Conservation (phyloP, 2,888 invertebrate species). For the Gisinianus flammeolus region DNA sequence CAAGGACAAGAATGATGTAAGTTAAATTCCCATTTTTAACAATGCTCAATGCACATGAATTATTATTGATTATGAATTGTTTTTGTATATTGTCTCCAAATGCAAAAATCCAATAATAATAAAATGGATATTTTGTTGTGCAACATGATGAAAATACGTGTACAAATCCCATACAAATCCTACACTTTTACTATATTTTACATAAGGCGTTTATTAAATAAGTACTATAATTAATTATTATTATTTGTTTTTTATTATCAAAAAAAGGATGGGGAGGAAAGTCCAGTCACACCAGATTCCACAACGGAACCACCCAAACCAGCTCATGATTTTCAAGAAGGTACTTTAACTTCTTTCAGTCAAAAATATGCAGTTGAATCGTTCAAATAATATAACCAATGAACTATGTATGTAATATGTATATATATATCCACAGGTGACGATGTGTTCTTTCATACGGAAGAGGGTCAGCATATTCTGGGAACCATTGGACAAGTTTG, state of each 20-base stretch:
- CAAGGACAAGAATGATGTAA: neutral
- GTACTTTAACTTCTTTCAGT: no score
- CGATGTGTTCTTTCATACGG: conserved; percentile 54
- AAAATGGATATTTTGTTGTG: neutral
- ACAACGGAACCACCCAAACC: conserved; percentile 50
- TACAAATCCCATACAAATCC: neutral
- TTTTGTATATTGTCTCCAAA: neutral
- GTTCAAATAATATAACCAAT: no score
- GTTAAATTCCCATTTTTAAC: no score
- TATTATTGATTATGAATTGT: neutral
- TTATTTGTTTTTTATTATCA: neutral
- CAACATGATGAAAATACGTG: neutral
- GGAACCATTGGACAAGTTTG: conserved; percentile 54
- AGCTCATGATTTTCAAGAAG: conserved; percentile 45
- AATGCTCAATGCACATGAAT: neutral
- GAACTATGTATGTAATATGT: no score
- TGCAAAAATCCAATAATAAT: neutral
- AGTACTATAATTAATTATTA: neutral
- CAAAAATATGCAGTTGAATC: no score
- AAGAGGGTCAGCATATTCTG: conserved; percentile 50
- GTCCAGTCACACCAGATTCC: conserved; percentile 52
- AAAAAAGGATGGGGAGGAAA: conserved; percentile 5
- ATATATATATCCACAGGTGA: no score
- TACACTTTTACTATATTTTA: neutral
- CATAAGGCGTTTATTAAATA: neutral